These are phyloP conservation scores for Hypolimnas misippus DNA, from an alignment of 2,888 invertebrate species.

Conservation along the genomic window DNA sequence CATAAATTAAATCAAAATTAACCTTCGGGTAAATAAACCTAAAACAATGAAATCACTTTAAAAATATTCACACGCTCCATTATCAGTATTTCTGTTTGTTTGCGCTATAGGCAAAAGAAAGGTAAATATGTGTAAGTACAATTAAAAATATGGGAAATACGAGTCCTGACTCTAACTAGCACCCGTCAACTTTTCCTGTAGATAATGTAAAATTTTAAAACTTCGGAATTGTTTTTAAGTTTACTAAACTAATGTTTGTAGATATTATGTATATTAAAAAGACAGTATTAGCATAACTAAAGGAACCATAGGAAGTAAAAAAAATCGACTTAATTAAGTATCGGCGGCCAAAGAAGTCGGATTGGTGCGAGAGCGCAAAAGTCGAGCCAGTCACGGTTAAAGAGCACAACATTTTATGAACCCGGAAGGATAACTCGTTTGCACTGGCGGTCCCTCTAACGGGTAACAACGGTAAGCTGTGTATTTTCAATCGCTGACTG, in stretches of 20 bases:
- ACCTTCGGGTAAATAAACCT: neutral
- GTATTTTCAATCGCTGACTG: constrained; percentile 54
- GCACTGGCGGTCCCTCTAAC: constrained; percentile 51
- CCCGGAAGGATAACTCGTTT: constrained; percentile 52
- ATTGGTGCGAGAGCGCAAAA: constrained; percentile 22
- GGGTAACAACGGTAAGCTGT: constrained; percentile 56
- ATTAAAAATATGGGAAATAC: too few relatives aligned
- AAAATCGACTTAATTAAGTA: neutral
- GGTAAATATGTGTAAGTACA: too few relatives aligned
- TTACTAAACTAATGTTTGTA: too few relatives aligned
- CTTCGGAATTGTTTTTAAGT: too few relatives aligned
- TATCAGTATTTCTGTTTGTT: neutral
- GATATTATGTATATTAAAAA: too few relatives aligned
- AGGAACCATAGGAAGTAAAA: neutral
- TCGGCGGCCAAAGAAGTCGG: neutral
- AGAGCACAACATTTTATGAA: constrained; percentile 40
- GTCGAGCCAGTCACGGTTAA: constrained; percentile 37
- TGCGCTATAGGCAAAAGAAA: too few relatives aligned
- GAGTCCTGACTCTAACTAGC: too few relatives aligned
- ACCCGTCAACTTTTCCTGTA: too few relatives aligned
- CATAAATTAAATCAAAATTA: neutral
- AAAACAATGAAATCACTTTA: neutral
- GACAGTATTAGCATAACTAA: too few relatives aligned
- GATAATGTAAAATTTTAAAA: too few relatives aligned
- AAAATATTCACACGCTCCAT: constrained; percentile 2